Conservation (phyloP, 1,140 invertebrate genomes). For the Teleopsis dalmanni region DNA sequence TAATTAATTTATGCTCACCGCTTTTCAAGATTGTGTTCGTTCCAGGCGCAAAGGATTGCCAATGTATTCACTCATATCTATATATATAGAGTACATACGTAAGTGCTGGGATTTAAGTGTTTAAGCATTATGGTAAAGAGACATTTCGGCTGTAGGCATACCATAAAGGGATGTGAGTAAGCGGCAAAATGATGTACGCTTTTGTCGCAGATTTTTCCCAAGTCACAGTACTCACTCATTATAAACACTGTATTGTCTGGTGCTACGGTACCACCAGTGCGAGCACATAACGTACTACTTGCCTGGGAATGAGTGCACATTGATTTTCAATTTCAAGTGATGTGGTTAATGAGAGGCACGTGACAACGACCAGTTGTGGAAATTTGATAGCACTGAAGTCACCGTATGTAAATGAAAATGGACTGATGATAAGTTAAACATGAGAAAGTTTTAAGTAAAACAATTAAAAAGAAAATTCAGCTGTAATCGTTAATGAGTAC, state of each 20-base stretch:
- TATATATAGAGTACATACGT: neutral
- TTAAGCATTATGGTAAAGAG: neutral
- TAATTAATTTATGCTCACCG: conserved; percentile 42
- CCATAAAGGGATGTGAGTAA: neutral
- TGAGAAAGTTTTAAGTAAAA: too few species aligned
- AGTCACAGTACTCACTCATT: too few species aligned
- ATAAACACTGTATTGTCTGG: neutral
- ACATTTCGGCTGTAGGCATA: neutral
- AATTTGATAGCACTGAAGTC: too few species aligned
- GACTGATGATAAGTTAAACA: too few species aligned
- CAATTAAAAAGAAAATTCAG: too few species aligned
- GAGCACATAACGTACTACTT: conserved; percentile 2
- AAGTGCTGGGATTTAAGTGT: neutral
- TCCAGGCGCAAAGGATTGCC: neutral
- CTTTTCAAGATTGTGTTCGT: conserved; percentile 6
- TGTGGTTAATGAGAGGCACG: conserved; percentile 43
- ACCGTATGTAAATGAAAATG: too few species aligned
- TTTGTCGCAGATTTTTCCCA: too few species aligned
- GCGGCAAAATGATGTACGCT: neutral
- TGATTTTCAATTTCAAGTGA: conserved; percentile 36
- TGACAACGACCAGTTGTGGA: conserved; percentile 15
- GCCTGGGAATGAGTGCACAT: too few species aligned
- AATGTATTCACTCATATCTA: neutral
- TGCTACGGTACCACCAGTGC: neutral
- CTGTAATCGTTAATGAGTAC: too few species aligned